Evolutionary conservation across 2,888 invertebrate genomes (phyloP).

Genomic region (Habrosyne pyritoides): DNA sequence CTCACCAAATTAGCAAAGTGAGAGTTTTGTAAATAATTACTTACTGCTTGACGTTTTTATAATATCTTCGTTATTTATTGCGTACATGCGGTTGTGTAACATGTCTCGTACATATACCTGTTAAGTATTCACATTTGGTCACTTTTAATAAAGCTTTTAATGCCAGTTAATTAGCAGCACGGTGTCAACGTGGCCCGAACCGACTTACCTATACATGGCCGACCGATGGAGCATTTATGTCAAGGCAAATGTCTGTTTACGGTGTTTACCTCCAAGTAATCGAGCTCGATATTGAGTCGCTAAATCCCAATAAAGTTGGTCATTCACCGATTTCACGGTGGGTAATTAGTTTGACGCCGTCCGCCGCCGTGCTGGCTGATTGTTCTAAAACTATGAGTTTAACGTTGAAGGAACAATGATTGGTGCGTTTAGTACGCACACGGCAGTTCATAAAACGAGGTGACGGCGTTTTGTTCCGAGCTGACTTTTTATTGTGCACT

Average conservation of each 20-base stretch:
- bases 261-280: slow-evolving; percentile 35
- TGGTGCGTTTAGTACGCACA: slow-evolving; percentile 51
- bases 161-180: slow-evolving; percentile 63
- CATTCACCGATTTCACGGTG: slow-evolving; percentile 69
- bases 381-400: slow-evolving; percentile 50
- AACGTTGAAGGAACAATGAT: slow-evolving; percentile 57
- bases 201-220: slow-evolving; percentile 26
- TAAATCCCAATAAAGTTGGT: slow-evolving; percentile 56
- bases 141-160: slow-evolving; percentile 63
- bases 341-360: slow-evolving; percentile 47
- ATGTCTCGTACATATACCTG: slow-evolving; percentile 38
- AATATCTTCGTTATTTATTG: slow-evolving; percentile 10
- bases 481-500: slow-evolving; percentile 78
- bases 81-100: slow-evolving; percentile 37
- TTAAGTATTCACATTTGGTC: slow-evolving; percentile 39
- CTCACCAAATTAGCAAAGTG: too few relatives aligned
- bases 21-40: background rate
- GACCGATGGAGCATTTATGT: slow-evolving; percentile 50
- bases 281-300: slow-evolving; percentile 44
- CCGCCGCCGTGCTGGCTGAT: slow-evolving; percentile 33
- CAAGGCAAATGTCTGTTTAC: slow-evolving; percentile 62
- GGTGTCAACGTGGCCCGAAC: slow-evolving; percentile 49
- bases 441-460: slow-evolving; percentile 70
- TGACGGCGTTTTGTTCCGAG: slow-evolving; percentile 77
- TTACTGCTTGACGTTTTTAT: slow-evolving; percentile 5